Base-by-base conservation (phyloP, 2,888 invertebrate species). In the Pycnomerus fuliginosus region DNA sequence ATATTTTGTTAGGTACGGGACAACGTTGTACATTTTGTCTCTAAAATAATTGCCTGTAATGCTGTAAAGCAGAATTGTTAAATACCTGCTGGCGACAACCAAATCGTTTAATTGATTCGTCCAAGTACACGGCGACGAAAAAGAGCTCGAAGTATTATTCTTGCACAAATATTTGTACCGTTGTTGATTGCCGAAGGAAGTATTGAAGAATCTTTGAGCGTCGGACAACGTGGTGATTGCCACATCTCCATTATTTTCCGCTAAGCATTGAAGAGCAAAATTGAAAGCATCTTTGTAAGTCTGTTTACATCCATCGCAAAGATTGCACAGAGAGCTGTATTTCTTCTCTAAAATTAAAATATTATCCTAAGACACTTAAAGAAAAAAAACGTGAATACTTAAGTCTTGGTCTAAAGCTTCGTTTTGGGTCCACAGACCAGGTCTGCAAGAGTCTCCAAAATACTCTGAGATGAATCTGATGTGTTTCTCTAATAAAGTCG, bases 401-500 rank as follows among this genome's bases (percentile, higher is more conserved):
- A 85, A 73, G 32, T 64, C 56, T 7, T 66, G 63, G 58, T 85
- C 81, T 1, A 79, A 67, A 0, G 72, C 66, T 0, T 56, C 48
- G 48, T 83, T 80, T 12, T 73, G 60, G 2, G 80, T 77, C 86
- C 86, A 87, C 1, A 70, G 62, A 1, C 89, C 89, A 2, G 89
- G 89, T 33, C 87, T 76, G 70, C 90, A 90, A 46, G 82, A 83
- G 1, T 75, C 72, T 1, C 77, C 76, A 74, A 90, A 89, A 74
- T 83, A 85, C 1, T 67, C 60, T 32, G 74, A 75, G 1, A 87
- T 73, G 1, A 79, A 76, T 25, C 76, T 73, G 12, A 83, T 74
- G 49, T 86, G 84, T 53, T 85, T 65, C 62, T 84, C 68, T 0
- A 77, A 74, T 5, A 78, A 70, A 0, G 79, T 76, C 45, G 67